Base-by-base conservation (phyloP, 2,797 vertebrate genomes). In the Taeniopygia guttata region DNA sequence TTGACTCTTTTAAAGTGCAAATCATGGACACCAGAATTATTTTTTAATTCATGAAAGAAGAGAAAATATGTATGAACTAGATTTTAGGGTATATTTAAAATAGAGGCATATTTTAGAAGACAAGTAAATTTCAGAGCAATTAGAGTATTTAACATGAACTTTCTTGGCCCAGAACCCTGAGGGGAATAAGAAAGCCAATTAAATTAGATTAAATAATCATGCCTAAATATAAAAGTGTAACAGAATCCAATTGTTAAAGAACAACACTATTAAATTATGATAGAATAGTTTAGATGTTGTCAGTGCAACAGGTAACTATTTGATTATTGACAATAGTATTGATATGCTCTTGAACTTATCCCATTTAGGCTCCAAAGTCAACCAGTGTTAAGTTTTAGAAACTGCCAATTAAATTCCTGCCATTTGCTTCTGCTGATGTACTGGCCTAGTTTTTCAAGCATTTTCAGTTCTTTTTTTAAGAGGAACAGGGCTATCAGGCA, bases 181-280 rank as follows among this genome's bases (percentile, higher is more conserved):
- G 86, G 97, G 87, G 83, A 98, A 93, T 97, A 96, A 95, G 77
- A 91, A 97, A 98, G 94, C 96, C 97, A 98, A 98, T 98, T 97
- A 98, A 98, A 96, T 96, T 96, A 97, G 96, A 97, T 98, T 97
- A 97, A 98, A 96, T 97, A 97, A 97, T 97, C 94, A 95, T 93
- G 95, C 95, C 94, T 96, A 97, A 97, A 93, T 97, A 97, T 94
- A 93, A 96, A 96, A 97, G 88, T 93, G 79, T 88, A 97, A 79
- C 93, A 82, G 70, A 96, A 84, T 87, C 75, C 96, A 95, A 94
- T 96, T 97, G 97, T 98, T 95, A 91, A 97, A 95, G 91, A 97
- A 96, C 87, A 97, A 96, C 90, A 84, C 77, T 94, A 89, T 95
- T 96, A 95, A 97, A 96, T 97, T 93, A 83, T 77, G 69, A 94